A percentile compares a stretch with the other conserved stretches of the same genome.
Conservation (phyloP, 2,113 vertebrate species). For the Pipra filicauda region DNA sequence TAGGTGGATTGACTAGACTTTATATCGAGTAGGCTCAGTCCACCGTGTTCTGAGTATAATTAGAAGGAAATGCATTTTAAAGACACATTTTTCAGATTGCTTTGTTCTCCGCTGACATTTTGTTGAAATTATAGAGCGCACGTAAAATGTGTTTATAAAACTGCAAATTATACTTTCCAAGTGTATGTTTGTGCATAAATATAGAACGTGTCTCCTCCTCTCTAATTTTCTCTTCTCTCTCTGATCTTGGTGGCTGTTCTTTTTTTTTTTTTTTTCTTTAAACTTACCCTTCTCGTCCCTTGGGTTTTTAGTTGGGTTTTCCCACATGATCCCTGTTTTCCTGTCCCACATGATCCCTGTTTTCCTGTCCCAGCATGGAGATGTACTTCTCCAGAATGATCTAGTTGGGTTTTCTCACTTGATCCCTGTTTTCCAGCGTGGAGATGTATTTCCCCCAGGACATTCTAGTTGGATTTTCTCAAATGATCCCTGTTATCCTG, state of each 20-base stretch:
- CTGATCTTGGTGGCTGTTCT: not conserved
- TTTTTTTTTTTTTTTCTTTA: not conserved
- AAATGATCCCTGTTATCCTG: too few species aligned
- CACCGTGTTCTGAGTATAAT: fast-evolving
- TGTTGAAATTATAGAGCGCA: not conserved
- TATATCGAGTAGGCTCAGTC: fast-evolving
- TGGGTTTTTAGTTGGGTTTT: too few species aligned
- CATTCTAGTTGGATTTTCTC: too few species aligned
- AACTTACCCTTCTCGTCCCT: not conserved
- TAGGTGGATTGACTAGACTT: not conserved
- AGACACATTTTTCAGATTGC: not conserved
- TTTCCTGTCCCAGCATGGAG: too few species aligned
- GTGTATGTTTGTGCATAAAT: fast-evolving
- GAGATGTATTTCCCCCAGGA: too few species aligned
- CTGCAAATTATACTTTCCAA: not conserved
- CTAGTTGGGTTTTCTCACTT: not conserved
- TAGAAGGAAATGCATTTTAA: not conserved
- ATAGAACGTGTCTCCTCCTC: not conserved
- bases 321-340: not conserved
- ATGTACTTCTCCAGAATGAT: too few species aligned
- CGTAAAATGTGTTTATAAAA: not conserved
- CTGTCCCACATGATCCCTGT: too few species aligned
- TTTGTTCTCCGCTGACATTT: not conserved
- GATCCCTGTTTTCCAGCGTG: not conserved
- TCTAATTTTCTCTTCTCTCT: not conserved